phyloP scores from a whole-genome alignment of 2,888 invertebrate genomes.

The Bombylius discolor region DNA sequence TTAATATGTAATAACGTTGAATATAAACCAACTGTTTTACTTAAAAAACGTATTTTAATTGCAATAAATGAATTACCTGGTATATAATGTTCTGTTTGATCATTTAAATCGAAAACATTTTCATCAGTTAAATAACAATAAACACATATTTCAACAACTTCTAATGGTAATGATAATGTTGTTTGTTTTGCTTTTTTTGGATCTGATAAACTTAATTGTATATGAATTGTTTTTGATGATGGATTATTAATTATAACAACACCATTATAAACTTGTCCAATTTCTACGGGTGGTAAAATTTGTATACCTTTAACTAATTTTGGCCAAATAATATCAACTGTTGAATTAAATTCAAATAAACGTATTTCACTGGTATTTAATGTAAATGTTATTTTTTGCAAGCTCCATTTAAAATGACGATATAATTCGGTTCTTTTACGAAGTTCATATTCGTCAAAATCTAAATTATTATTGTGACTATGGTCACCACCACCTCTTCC shows the following conservation, averaged over 20 bases:
- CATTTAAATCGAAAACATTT: slow-evolving; percentile 27
- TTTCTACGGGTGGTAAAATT: slow-evolving; percentile 28
- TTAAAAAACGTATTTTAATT: slow-evolving; percentile 27
- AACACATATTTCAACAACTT: slow-evolving; percentile 30
- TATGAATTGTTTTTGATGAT: slow-evolving; percentile 24
- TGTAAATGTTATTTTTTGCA: slow-evolving; percentile 29
- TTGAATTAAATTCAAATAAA: slow-evolving; percentile 29
- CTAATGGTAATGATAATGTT: slow-evolving; percentile 28
- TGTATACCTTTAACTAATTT: slow-evolving; percentile 29
- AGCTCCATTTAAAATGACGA: slow-evolving; percentile 28
- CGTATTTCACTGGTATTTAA: slow-evolving; percentile 31
- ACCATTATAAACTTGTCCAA: slow-evolving; percentile 27
- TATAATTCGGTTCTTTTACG: slow-evolving; percentile 30
- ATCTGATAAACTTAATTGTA: slow-evolving; percentile 30
- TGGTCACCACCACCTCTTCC: neutral
- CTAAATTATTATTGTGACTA: slow-evolving; percentile 9
- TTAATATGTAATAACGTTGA: slow-evolving; percentile 42
- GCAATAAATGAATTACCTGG: slow-evolving; percentile 23
- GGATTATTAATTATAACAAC: slow-evolving; percentile 31
- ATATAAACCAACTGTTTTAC: slow-evolving; percentile 26
- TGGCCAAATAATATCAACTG: slow-evolving; percentile 34
- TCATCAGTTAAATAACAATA: slow-evolving; percentile 30
- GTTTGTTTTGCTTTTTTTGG: slow-evolving; percentile 26
- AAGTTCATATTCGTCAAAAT: slow-evolving; percentile 30
- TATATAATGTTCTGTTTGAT: slow-evolving; percentile 22